A percentile compares a stretch with the other conserved stretches of the same genome.
These are phyloP conservation scores for Chrysomela aeneicollis DNA, from an alignment of 2,888 invertebrate genomes.

Conservation along the genomic window DNA sequence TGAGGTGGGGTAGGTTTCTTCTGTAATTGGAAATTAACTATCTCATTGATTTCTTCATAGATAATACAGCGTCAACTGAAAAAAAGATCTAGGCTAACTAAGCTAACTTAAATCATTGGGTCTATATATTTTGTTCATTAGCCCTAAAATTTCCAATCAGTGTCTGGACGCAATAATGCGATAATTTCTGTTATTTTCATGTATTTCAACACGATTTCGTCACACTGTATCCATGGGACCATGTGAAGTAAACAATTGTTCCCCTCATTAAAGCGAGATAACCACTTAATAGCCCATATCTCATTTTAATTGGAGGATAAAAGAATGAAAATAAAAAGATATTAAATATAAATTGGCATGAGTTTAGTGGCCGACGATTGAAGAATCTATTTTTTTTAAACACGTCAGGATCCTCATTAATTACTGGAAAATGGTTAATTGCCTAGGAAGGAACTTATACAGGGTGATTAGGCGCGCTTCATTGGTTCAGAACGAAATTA, in stretches of 20 bases:
- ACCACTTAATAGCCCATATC: neutral
- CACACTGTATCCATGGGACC: neutral
- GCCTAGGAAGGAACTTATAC: neutral
- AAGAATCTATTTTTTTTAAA: neutral
- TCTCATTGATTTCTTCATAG: too few relatives aligned
- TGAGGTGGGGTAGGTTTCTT: too few relatives aligned
- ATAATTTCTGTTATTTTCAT: neutral
- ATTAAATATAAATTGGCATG: constrained; percentile 1
- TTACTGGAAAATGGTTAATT: constrained; percentile 5
- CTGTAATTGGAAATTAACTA: too few relatives aligned
- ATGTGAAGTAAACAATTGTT: neutral
- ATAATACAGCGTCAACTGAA: too few relatives aligned
- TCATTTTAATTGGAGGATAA: neutral
- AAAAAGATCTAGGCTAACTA: too few relatives aligned
- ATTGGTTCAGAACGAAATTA: constrained; percentile 3
- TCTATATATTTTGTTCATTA: neutral
- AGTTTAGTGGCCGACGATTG: neutral
- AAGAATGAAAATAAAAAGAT: constrained; percentile 1
- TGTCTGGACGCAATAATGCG: neutral
- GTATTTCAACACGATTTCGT: neutral
- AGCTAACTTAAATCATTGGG: too few relatives aligned
- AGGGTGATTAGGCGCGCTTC: constrained; percentile 1
- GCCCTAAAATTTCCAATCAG: constrained; percentile 7
- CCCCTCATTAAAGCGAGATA: constrained; percentile 2
- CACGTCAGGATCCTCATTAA: neutral